Evolutionary conservation across 1,140 invertebrate genomes (phyloP), one percentile per base, ranked within the genome.

Genomic region (Pseudomyrmex pallidus): DNA sequence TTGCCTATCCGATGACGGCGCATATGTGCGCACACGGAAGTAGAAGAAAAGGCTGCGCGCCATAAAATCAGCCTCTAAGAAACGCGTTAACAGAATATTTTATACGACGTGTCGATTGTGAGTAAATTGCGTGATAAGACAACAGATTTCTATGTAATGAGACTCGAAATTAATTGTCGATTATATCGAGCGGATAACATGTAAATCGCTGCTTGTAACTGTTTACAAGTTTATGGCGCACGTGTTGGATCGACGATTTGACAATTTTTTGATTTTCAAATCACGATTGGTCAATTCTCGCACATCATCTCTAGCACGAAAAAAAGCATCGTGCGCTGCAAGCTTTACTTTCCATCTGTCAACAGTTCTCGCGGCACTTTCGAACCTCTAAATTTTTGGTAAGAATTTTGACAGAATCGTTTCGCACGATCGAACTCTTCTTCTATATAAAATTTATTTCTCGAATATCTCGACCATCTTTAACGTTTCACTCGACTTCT

Each of bases 11-110:
- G 66, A 88, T 82, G 64, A 87, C 50, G 76, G 64, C 48, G 57
- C 74, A 73, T 66, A 73, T 66, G 66, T 35, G 64, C 20, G 64
- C 74, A 56, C 54, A 84, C 73, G 85, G 67, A 88, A 88, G 62
- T 57, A 57, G 20, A 46, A 67, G 44, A 35, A 35, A 35, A 70
- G 68, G 46, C 17, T 35, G 56, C 22, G 66, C 20, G 46, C 57
- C 46, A 52, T 83, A 84, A 80, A 59, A 76, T 83, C 64, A 35
- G 5, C 12, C 22, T 15, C 48, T 15, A 9, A 50, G 8, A 15
- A 54, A 70, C n/a, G 44, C 22, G 56, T 59, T 22, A 12, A 59
- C 13, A 25, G 52, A 61, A 57, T 7, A 59, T 59, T 46, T 68
- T 70, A 12, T 72, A 80, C n/a, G 35, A 35, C 7, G 48, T 22